These are phyloP conservation scores for Tineola bisselliella DNA, from an alignment of 2,888 invertebrate species.

Conservation along the genomic window DNA sequence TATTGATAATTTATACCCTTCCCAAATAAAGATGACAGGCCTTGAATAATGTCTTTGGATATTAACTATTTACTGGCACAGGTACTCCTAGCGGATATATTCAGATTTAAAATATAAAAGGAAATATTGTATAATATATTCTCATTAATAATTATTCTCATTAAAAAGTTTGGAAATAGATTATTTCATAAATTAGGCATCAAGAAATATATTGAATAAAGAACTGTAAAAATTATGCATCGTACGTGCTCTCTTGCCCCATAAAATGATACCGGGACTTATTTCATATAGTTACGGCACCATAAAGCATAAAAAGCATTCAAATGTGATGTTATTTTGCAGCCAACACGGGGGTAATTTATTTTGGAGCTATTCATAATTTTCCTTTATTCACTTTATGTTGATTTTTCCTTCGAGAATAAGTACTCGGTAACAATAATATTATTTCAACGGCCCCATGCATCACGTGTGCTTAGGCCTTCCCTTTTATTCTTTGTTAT, in stretches of 20 bases:
- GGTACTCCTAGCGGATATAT: no score
- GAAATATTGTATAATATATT: no score
- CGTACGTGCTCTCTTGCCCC: conserved; percentile 58
- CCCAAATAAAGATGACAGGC: conserved; percentile 11
- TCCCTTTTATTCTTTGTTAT: conserved; percentile 49
- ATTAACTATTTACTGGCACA: background rate
- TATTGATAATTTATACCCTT: conserved; percentile 62
- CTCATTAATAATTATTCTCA: no score
- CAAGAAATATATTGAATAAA: conserved; percentile 24
- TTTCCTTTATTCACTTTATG: conserved; percentile 70
- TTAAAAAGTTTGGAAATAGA: background rate
- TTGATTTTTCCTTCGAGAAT: conserved; percentile 63
- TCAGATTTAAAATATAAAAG: no score
- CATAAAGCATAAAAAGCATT: conserved; percentile 68
- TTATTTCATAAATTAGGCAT: background rate
- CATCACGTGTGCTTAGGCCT: conserved; percentile 40
- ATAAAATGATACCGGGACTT: conserved; percentile 56
- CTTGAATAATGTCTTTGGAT: background rate
- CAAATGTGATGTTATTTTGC: conserved; percentile 69
- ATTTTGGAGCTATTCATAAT: conserved; percentile 67
- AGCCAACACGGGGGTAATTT: conserved; percentile 66
- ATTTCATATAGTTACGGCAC: conserved; percentile 63
- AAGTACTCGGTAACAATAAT: conserved; percentile 65
- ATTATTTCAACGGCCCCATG: conserved; percentile 65
- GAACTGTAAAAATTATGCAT: conserved; percentile 55